Conservation (phyloP, 1,140 invertebrate species). For the Aphis gossypii region DNA sequence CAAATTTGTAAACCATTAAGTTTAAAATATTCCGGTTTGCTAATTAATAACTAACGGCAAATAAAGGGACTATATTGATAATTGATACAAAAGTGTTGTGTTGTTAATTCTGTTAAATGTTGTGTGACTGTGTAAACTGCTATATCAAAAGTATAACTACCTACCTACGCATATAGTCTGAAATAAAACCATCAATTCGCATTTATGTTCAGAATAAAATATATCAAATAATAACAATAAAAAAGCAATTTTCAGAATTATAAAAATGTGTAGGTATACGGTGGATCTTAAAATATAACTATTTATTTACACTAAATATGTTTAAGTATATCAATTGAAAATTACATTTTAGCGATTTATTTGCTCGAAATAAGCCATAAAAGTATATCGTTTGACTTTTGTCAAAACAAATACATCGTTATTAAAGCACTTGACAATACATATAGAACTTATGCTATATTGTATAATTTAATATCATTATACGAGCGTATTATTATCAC, state of each 20-base stretch:
- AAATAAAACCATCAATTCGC: neutral
- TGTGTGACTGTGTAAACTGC: neutral
- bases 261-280: neutral
- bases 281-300: neutral
- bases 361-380: neutral
- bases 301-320: neutral
- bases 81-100: neutral
- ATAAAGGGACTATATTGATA: neutral
- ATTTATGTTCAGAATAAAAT: neutral
- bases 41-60: neutral
- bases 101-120: neutral
- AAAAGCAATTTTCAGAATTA: neutral
- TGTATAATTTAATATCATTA: neutral
- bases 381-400: neutral
- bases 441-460: neutral
- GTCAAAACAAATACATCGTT: neutral
- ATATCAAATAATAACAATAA: neutral
- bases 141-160: neutral
- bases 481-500: neutral
- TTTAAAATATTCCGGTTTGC: neutral
- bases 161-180: neutral
- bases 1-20: neutral
- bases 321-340: neutral
- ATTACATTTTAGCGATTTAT: neutral
- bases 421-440: neutral